Base-by-base conservation (phyloP, 2,888 invertebrate species). In the Melitaea athalia region DNA sequence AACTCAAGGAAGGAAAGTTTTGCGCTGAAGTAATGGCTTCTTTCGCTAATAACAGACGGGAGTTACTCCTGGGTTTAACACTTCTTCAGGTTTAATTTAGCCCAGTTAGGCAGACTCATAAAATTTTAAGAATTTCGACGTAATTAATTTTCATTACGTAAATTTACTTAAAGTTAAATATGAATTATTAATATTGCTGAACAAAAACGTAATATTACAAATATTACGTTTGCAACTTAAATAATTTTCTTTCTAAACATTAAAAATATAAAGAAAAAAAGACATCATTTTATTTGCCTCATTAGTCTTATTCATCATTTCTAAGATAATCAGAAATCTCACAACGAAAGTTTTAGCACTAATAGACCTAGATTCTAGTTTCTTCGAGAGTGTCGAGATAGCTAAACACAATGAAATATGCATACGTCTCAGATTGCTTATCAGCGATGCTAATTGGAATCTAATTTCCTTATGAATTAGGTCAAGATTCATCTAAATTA, bases 401-500 rank as follows among this genome's bases (percentile, higher is more conserved):
- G 59, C 24, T 59, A 42, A 49, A 59, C 45, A 67, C 62, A 71
- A 69, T 71, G 59, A 55, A 64, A 62, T 70, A 68, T 67, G 68
- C 62, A 67, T 38, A 68, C 38, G 47, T 45, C 42, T 43, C 49
- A 70, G 72, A 68, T 70, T 68, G 67, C 70, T 70, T 70, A 70
- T 70, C 70, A 69, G 49, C 43, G 8, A 10, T 3, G 43, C 67
- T 67, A 72, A 67, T 72, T 69, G 59, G 59, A 64, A 64, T 67
- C 59, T 62, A 64, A 72, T 59, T 61, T 33, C 31, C 47, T 38
- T 65, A 68, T 63, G 59, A 59, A 60, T 24, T 52, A 63, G 66
- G 66, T 71, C 66, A 63, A 64, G 63, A 38, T 43, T 60, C 55
- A 24, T 63, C 31, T 60, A 43, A 42, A 59, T 64, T 59, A 60